Conservation (phyloP, 2,888 invertebrate species). For the Parascotia fuliginaria region DNA sequence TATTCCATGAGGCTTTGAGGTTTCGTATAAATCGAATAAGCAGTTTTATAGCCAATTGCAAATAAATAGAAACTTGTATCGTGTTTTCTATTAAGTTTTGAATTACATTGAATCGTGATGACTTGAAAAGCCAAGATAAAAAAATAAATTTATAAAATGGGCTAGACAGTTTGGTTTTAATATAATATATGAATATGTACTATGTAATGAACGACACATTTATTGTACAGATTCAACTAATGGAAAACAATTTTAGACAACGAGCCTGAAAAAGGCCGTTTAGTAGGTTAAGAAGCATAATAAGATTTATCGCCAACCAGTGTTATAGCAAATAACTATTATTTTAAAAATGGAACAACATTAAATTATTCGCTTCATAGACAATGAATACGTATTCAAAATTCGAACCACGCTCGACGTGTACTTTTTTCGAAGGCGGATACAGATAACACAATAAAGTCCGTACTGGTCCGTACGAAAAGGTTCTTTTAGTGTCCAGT, state of each 20-base stretch:
- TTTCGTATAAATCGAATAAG: not conserved
- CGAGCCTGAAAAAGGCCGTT: no score
- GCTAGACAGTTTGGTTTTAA: no score
- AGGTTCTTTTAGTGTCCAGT: slow-evolving; percentile 35
- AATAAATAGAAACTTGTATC: not conserved
- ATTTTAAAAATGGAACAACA: slow-evolving; percentile 16
- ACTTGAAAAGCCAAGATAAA: no score
- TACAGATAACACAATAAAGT: slow-evolving; percentile 54
- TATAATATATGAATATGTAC: no score
- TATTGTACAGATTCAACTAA: no score
- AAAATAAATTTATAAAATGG: no score
- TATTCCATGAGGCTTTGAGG: not conserved
- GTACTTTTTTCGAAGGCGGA: slow-evolving; percentile 32
- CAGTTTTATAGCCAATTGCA: not conserved
- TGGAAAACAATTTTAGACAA: no score
- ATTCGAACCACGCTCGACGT: slow-evolving; percentile 29
- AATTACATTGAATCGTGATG: no score
- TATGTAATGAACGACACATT: no score
- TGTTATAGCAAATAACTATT: not conserved
- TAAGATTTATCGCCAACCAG: not conserved
- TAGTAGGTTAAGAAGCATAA: no score
- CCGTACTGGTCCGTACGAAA: slow-evolving; percentile 37
- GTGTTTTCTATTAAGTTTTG: no score
- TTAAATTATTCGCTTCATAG: slow-evolving; percentile 25
- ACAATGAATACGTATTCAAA: slow-evolving; percentile 38